Evolutionary conservation across 2,113 vertebrate species (phyloP).

Genomic region (Delphinapterus leucas): DNA sequence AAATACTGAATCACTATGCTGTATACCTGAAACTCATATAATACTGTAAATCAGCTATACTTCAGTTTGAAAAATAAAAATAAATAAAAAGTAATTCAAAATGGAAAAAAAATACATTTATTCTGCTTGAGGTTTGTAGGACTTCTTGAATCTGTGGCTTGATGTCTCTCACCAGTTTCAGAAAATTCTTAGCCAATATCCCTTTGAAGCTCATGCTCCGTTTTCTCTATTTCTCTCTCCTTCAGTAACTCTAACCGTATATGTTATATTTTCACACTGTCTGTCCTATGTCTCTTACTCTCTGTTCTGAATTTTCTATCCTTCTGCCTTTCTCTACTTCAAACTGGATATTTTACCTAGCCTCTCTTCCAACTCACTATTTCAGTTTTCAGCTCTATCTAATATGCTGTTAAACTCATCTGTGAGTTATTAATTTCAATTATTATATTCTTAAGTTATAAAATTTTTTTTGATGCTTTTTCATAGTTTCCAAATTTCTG

Average conservation of each 20-base stretch:
- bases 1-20: neutral
- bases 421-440: neutral
- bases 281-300: neutral
- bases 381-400: neutral
- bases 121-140: neutral
- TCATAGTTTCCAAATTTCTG: neutral
- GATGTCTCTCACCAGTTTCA: neutral
- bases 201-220: neutral
- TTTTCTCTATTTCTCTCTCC: neutral
- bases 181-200: neutral
- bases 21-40: neutral
- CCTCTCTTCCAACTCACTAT: conserved; percentile 10
- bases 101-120: neutral
- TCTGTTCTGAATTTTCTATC: neutral
- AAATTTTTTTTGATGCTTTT: neutral
- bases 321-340: neutral
- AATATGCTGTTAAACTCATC: neutral
- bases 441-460: neutral
- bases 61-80: neutral
- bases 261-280: neutral
- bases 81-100: neutral
- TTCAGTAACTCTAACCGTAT: neutral
- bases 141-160: neutral
- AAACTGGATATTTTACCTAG: neutral
- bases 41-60: neutral